Conservation (phyloP, 2,888 invertebrate species). For the Colletes collaris region DNA sequence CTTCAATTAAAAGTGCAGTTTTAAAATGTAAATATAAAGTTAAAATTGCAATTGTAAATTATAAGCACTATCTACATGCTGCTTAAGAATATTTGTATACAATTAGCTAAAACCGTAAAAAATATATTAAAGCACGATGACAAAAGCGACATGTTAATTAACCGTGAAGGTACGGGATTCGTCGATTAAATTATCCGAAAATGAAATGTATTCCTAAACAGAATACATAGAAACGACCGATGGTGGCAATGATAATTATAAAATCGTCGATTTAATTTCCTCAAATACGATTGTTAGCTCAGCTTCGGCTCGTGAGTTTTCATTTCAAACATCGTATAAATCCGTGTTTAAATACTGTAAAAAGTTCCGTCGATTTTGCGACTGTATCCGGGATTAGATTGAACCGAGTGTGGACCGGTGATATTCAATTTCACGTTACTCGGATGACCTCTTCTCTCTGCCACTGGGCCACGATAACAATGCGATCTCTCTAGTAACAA, state of each 20-base stretch:
- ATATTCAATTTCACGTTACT: slow-evolving; percentile 91
- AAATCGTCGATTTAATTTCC: slow-evolving; percentile 49
- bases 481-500: slow-evolving; percentile 28
- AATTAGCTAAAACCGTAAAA: background rate
- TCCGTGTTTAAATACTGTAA: slow-evolving; percentile 74
- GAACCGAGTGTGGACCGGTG: slow-evolving; percentile 91
- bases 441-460: slow-evolving; percentile 85
- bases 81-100: background rate
- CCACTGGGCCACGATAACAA: slow-evolving; percentile 56
- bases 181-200: background rate
- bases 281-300: slow-evolving; percentile 44
- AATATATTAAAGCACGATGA: background rate
- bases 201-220: slow-evolving; percentile 24
- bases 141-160: slow-evolving; percentile 2
- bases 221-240: background rate
- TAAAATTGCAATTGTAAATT: background rate
- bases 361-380: slow-evolving; percentile 88
- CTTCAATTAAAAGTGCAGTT: no score
- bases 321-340: slow-evolving; percentile 56
- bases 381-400: slow-evolving; percentile 92
- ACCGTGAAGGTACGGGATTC: slow-evolving; percentile 3
- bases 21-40: no score
- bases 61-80: background rate
- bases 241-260: slow-evolving; percentile 34
- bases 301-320: slow-evolving; percentile 19